Evolutionary conservation across 2,888 invertebrate species (phyloP), one percentile per base, ranked within the genome.

Genomic region (Crioceris asparagi): DNA sequence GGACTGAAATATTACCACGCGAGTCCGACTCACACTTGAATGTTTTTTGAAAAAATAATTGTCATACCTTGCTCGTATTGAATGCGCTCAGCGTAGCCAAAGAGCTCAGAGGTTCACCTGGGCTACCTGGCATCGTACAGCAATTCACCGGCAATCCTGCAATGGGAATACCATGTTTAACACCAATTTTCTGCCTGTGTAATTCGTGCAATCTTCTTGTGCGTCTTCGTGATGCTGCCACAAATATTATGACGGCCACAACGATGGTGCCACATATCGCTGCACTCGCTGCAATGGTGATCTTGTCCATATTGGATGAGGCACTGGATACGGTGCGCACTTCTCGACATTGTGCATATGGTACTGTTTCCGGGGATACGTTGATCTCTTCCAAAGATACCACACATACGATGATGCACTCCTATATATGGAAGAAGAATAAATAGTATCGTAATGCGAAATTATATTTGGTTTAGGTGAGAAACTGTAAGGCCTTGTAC

Each of bases 191-290:
- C 52, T 80, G 78, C 55, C 78, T 75, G 52, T 79, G 79, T 17
- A 80, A 65, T 43, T 66, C 68, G 61, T 84, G 86, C 48, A 86
- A 70, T 57, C 85, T 84, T 48, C 82, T 73, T 6, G 84, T 80
- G 40, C 86, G 72, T 45, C 85, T 74, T 43, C 81, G 12, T 49
- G 85, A 86, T 15, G 90, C 88, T 32, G 87, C 86, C 36, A 91
- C 81, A 63, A 92, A 90, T 48, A 91, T 79, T 26, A 91, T 80
- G 39, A 91, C 87, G 1, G 90, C 91, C 30, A 90, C 78, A 40
- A 91, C 83, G 52, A 92, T 88, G 27, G 90, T 90, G 27, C 85
- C 87, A 63, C 91, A 91, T 57, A 92, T 91, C 39, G 90, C 90
- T 14, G 90, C 90, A 57, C 88, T 87, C 3, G 90, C 90, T 16